Conservation (phyloP, 2,113 vertebrate genomes). For the Mesembrinibis cayennensis region DNA sequence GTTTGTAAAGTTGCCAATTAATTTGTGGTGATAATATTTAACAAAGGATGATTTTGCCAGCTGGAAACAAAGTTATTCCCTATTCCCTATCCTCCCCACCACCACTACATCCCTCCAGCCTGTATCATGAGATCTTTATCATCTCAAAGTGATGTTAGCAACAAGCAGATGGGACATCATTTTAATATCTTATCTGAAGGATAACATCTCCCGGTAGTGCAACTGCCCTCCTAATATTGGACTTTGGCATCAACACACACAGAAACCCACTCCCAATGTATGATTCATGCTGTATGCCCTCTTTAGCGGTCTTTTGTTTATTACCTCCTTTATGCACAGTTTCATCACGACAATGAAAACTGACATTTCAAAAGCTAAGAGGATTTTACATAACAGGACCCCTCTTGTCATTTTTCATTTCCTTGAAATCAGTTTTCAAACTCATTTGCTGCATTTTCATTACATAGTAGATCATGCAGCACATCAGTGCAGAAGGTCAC, state of each 20-base stretch:
- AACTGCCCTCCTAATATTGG: neutral
- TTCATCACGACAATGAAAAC: neutral
- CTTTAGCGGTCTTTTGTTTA: neutral
- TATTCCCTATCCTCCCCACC: neutral
- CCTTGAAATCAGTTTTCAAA: neutral
- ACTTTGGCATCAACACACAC: neutral
- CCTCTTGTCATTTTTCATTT: neutral
- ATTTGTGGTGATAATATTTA: slow-evolving; percentile 31
- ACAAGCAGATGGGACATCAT: neutral
- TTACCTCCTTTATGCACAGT: neutral
- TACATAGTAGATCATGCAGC: neutral
- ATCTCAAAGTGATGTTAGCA: neutral
- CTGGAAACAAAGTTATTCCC: slow-evolving; percentile 13
- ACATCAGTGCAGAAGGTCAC: neutral
- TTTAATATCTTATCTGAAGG: neutral
- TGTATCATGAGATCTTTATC: slow-evolving; percentile 15
- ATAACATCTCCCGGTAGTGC: neutral
- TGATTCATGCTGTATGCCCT: neutral
- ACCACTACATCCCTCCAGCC: neutral
- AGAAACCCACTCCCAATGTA: neutral
- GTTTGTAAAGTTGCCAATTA: neutral
- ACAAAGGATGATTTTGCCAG: slow-evolving; percentile 24
- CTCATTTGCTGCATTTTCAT: neutral
- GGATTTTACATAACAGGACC: neutral
- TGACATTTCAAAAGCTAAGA: neutral